These are phyloP conservation scores for Ichneumon xanthorius DNA, from an alignment of 2,888 invertebrate species.

Conservation along the genomic window DNA sequence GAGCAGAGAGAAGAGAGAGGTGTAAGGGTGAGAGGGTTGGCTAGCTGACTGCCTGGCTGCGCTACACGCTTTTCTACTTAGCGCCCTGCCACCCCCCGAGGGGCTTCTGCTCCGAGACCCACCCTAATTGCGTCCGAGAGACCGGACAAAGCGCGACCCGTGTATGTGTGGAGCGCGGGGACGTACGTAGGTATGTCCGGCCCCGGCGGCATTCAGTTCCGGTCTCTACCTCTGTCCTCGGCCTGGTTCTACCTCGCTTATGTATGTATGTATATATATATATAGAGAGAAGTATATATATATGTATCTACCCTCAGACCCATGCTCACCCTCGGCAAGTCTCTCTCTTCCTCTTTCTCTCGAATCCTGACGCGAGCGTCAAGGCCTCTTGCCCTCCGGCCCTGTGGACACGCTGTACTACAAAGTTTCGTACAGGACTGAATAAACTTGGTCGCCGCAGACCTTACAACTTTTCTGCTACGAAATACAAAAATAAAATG, in stretches of 20 bases:
- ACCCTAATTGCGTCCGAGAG: constrained; percentile 85
- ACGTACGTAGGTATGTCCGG: constrained; percentile 81
- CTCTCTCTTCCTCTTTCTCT: constrained; percentile 41
- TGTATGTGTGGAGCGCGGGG: constrained; percentile 73
- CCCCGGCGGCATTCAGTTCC: constrained; percentile 81
- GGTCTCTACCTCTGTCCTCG: constrained; percentile 71
- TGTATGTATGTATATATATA: constrained; percentile 23
- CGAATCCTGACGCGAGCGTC: constrained; percentile 56
- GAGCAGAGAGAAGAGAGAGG: constrained; percentile 36
- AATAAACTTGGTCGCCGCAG: constrained; percentile 83
- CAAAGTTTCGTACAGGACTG: constrained; percentile 84
- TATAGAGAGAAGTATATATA: not conserved
- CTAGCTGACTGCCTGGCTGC: constrained; percentile 72
- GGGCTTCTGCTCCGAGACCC: constrained; percentile 81
- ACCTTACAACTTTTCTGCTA: constrained; percentile 76
- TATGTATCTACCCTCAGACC: constrained; percentile 41
- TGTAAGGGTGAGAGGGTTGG: constrained; percentile 61
- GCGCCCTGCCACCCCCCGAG: constrained; percentile 80
- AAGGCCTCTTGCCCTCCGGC: constrained; percentile 83
- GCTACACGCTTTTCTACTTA: constrained; percentile 85
- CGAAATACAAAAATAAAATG: constrained; percentile 41
- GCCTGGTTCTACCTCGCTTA: constrained; percentile 63
- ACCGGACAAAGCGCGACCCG: constrained; percentile 84
- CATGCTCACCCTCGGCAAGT: constrained; percentile 34
- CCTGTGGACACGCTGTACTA: constrained; percentile 84